Conservation (phyloP, 2,888 invertebrate genomes). For the Empis stercorea region DNA sequence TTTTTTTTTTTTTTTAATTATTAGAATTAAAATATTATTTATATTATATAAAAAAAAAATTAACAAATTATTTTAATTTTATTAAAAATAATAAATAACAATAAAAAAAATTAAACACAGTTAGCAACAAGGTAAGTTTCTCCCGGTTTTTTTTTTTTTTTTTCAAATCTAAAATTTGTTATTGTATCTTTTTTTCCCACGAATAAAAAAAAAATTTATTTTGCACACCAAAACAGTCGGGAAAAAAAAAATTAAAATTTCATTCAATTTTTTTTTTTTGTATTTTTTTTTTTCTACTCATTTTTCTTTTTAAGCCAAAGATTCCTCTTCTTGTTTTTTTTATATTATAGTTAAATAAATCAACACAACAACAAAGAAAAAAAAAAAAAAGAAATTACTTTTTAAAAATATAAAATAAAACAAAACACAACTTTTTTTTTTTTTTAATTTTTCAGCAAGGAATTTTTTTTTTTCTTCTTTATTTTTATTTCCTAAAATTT, state of each 20-base stretch:
- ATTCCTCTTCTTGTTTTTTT: neutral
- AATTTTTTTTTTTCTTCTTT: constrained; percentile 10
- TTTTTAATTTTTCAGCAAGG: constrained; percentile 15
- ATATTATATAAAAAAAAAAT: neutral
- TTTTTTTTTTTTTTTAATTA: constrained; percentile 5
- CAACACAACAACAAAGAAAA: no score
- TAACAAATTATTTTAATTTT: no score
- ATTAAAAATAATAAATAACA: no score
- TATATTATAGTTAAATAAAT: constrained; percentile 4
- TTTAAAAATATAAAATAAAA: constrained; percentile 14
- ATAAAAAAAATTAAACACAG: neutral
- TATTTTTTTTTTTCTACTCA: constrained; percentile 7
- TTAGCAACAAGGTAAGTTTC: neutral
- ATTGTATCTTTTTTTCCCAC: constrained; percentile 1
- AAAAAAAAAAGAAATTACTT: neutral
- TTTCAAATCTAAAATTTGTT: constrained; percentile 3
- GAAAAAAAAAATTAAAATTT: no score
- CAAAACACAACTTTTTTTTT: constrained; percentile 16
- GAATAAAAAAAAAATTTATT: constrained; percentile 9
- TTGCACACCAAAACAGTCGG: constrained; percentile 37
- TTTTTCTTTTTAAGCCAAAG: constrained; percentile 3
- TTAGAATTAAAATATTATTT: neutral
- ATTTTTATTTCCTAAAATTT: constrained; percentile 1
- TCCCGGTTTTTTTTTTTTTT: constrained; percentile 1
- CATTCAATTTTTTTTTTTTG: constrained; percentile 2